phyloP scores from a whole-genome alignment of 2,888 invertebrate species.

The Lacanobia wlatinum region DNA sequence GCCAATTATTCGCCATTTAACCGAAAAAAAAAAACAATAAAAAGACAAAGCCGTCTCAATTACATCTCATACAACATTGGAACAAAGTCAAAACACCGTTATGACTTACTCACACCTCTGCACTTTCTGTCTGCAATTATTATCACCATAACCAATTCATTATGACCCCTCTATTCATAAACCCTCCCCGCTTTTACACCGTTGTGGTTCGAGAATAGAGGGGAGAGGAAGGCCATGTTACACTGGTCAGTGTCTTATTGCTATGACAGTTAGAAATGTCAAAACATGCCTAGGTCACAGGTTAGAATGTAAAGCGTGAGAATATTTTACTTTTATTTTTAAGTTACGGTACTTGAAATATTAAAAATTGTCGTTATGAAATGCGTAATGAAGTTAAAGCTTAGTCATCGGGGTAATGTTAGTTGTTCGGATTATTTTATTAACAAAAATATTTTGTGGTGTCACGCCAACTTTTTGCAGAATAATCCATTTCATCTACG shows the following conservation, averaged over 20 bases:
- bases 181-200: slow-evolving; percentile 33
- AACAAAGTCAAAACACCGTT: slow-evolving; percentile 80
- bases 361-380: slow-evolving; percentile 27
- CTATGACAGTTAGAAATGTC: slow-evolving; percentile 85
- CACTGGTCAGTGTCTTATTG: slow-evolving; percentile 76
- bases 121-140: slow-evolving; percentile 83
- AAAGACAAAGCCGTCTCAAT: slow-evolving; percentile 49
- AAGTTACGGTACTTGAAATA: slow-evolving; percentile 60
- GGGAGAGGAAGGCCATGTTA: slow-evolving; percentile 64
- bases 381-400: slow-evolving; percentile 39
- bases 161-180: slow-evolving; percentile 62
- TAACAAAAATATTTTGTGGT: not conserved
- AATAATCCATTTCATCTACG: slow-evolving; percentile 11
- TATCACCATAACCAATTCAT: slow-evolving; percentile 70
- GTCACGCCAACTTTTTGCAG: slow-evolving; percentile 7
- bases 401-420: slow-evolving; percentile 49
- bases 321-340: slow-evolving; percentile 73
- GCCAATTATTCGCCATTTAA: slow-evolving; percentile 25
- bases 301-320: slow-evolving; percentile 85
- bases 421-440: slow-evolving; percentile 3
- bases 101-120: slow-evolving; percentile 81
- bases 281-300: slow-evolving; percentile 84
- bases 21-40: slow-evolving; percentile 34
- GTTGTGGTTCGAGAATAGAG: slow-evolving; percentile 46
- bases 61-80: slow-evolving; percentile 60